Evolutionary conservation across 2,113 vertebrate species (phyloP).

Genomic region (Zosterops pallidus): DNA sequence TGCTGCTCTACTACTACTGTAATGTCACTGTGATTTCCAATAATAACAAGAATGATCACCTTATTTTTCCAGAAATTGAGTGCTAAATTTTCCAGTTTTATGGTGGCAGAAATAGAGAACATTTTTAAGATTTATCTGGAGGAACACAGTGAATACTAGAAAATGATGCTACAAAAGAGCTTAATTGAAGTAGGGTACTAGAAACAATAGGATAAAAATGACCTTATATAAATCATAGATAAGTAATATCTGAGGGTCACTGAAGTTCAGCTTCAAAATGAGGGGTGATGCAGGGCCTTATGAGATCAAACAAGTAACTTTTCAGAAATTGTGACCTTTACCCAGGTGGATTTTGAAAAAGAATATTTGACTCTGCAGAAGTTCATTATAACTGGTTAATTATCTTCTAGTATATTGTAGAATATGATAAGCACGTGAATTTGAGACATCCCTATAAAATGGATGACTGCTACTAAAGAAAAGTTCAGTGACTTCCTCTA

Average conservation of each 20-base stretch:
- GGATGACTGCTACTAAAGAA: not conserved
- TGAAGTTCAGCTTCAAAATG: not conserved
- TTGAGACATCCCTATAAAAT: not conserved
- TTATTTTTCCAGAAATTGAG: not conserved
- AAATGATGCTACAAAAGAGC: not conserved
- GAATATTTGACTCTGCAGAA: not conserved
- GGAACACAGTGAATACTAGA: not conserved
- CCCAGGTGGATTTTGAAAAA: not conserved
- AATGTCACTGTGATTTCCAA: not conserved
- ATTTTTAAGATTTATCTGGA: not conserved
- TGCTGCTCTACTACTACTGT: not conserved
- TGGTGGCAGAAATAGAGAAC: not conserved
- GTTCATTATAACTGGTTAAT: slow-evolving; percentile 29
- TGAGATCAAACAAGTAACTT: not conserved
- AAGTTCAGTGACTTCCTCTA: not conserved
- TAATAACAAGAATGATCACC: not conserved
- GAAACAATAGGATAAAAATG: not conserved
- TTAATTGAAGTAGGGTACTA: not conserved
- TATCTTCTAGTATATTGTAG: not conserved
- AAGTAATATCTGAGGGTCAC: not conserved
- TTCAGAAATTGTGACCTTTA: not conserved
- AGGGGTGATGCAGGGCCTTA: not conserved
- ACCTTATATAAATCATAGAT: not conserved
- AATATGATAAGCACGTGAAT: not conserved
- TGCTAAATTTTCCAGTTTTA: not conserved